Conservation (phyloP, 2,888 invertebrate genomes). For the Heliconius aoede region DNA sequence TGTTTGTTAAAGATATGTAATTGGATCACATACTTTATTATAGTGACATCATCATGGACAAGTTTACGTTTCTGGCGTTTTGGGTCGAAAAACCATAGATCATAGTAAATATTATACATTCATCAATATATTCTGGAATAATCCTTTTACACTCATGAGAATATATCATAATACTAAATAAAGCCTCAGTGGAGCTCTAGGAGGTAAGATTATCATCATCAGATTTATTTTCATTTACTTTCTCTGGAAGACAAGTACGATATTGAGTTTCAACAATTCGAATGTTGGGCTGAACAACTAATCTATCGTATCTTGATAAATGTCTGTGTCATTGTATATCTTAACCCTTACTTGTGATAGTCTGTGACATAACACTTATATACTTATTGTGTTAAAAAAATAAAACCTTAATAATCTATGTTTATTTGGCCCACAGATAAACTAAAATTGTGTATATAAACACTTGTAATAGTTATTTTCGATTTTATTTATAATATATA, state of each 20-base stretch:
- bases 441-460: not conserved
- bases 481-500: no score
- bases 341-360: not conserved
- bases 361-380: not conserved
- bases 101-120: not conserved
- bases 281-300: no score
- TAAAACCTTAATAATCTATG: not conserved
- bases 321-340: not conserved
- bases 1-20: not conserved
- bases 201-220: no score
- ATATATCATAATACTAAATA: not conserved
- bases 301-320: conserved; percentile 1
- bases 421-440: not conserved
- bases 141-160: not conserved
- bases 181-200: not conserved
- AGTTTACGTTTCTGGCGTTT: not conserved
- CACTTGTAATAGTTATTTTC: no score
- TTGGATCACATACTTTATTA: not conserved
- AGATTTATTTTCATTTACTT: no score
- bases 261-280: not conserved
- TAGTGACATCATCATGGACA: not conserved
- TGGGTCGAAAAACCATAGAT: not conserved
- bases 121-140: not conserved
- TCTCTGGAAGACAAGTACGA: no score
- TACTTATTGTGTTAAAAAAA: not conserved